phyloP scores from a whole-genome alignment of 2,888 invertebrate species.

The Epinotia demarniana region DNA sequence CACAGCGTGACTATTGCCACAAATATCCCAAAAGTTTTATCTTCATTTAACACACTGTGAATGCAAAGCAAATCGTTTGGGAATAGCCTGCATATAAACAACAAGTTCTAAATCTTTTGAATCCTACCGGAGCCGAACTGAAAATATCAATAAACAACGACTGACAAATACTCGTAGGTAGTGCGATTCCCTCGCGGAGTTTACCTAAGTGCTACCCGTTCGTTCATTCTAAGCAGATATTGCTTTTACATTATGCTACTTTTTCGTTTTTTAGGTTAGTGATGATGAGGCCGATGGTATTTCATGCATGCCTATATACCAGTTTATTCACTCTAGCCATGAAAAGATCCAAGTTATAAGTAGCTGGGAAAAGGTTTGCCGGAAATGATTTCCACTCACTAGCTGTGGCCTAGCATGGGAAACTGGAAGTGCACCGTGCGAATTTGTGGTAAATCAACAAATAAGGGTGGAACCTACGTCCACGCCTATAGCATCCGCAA shows the following conservation, averaged over 20 bases:
- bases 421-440: too few species aligned
- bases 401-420: too few species aligned
- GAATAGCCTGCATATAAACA: conserved; percentile 50
- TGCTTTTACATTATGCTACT: conserved; percentile 46
- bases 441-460: too few species aligned
- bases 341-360: too few species aligned
- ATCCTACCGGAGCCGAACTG: conserved; percentile 48
- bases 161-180: conserved; percentile 61
- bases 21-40: conserved; percentile 8
- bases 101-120: conserved; percentile 47
- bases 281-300: too few species aligned
- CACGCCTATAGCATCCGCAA: too few species aligned
- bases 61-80: conserved; percentile 16
- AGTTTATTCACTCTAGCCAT: too few species aligned
- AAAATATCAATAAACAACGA: conserved; percentile 68
- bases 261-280: not conserved
- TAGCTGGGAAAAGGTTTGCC: too few species aligned
- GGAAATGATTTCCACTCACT: too few species aligned
- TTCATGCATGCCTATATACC: too few species aligned
- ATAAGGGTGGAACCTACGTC: too few species aligned
- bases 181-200: conserved; percentile 59
- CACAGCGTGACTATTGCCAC: conserved; percentile 2
- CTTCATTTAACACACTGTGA: conserved; percentile 24
- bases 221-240: conserved; percentile 46
- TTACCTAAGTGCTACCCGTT: conserved; percentile 60